Base-by-base conservation (phyloP, 1,140 invertebrate species). In the Condylostylus longicornis region DNA sequence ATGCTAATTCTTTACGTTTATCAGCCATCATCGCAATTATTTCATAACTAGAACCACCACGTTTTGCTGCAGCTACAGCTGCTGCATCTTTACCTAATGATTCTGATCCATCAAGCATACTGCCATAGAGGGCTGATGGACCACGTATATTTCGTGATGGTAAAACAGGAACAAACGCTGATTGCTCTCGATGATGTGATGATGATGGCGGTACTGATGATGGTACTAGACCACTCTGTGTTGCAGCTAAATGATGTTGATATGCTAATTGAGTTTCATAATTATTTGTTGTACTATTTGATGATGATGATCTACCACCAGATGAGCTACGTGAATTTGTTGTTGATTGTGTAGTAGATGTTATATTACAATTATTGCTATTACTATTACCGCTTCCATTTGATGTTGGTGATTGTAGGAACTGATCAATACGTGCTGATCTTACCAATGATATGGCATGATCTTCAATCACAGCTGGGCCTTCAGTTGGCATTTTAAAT, bases 11-110 rank as follows among this genome's bases (percentile, higher is more conserved):
- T 51, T 85, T 85, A 18, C 79, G 65, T 51, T 86, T 86, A 51
- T 86, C 82, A 0, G 78, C 79, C 79, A 86, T 83, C 73, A 84
- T 83, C 15, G 80, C 79, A 68, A 83, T 80, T 40, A 84, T 71
- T 43, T 85, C 80, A 50, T 79, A 82, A 43, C 67, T 72, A 3
- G 77, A 73, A 14, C 62, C 54, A 31, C 66, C 62, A 38, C 69
- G 65, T 3, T 65, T 56, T 17, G 60, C 63, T 39, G 62, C 62
- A 33, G 61, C 46, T 3, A 14, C 39, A 22, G 56, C 57, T 40
- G 45, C 46, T 30, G 60, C 59, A 28, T 56, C 38, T 45, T 62
- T 57, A 14, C 70, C 66, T n/a, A 61, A n/a, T 53, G 70, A 56
- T 47, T 68, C 61, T 40, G 67, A 53, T 55, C 70, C 46, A 63